Percentiles rank a stretch among this genome's conserved stretches.
Conservation (phyloP, 1,140 invertebrate genomes). For the Pomphorhynchus laevis region DNA sequence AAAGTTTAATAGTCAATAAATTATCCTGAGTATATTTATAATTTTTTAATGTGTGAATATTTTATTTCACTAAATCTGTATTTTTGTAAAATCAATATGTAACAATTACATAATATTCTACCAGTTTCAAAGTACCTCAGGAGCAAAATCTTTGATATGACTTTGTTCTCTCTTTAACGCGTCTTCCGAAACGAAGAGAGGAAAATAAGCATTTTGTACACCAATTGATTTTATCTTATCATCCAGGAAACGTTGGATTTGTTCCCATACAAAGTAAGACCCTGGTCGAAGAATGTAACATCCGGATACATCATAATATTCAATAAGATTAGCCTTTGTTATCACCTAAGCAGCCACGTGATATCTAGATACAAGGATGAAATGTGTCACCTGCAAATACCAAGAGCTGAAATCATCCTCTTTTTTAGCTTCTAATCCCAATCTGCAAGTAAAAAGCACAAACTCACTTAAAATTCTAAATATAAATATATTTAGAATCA, state of each 20-base stretch:
- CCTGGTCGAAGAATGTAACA: slow-evolving; percentile 88
- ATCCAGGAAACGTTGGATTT: slow-evolving; percentile 55
- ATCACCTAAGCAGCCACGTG: slow-evolving; percentile 29
- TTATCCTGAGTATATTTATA: too few relatives aligned
- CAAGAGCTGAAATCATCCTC: slow-evolving; percentile 69
- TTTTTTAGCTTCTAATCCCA: slow-evolving; percentile 65
- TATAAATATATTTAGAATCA: too few relatives aligned
- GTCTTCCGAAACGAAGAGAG: slow-evolving; percentile 62
- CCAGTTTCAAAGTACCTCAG: slow-evolving; percentile 36
- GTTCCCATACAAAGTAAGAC: slow-evolving; percentile 81
- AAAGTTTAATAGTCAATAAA: too few relatives aligned
- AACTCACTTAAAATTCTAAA: too few relatives aligned
- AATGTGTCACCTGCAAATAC: slow-evolving; percentile 46
- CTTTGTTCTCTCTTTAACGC: slow-evolving; percentile 71
- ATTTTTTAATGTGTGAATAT: too few relatives aligned
- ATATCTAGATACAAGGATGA: background rate
- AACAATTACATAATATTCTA: background rate
- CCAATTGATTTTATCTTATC: slow-evolving; percentile 51
- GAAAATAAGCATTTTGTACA: slow-evolving; percentile 86
- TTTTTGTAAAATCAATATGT: too few relatives aligned
- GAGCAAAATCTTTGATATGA: slow-evolving; percentile 87
- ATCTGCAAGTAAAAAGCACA: slow-evolving; percentile 19
- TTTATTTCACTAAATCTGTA: too few relatives aligned
- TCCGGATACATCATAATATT: slow-evolving; percentile 93
- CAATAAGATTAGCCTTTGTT: slow-evolving; percentile 84